Conservation (phyloP, 2,888 invertebrate genomes). For the Melipona beecheii region DNA sequence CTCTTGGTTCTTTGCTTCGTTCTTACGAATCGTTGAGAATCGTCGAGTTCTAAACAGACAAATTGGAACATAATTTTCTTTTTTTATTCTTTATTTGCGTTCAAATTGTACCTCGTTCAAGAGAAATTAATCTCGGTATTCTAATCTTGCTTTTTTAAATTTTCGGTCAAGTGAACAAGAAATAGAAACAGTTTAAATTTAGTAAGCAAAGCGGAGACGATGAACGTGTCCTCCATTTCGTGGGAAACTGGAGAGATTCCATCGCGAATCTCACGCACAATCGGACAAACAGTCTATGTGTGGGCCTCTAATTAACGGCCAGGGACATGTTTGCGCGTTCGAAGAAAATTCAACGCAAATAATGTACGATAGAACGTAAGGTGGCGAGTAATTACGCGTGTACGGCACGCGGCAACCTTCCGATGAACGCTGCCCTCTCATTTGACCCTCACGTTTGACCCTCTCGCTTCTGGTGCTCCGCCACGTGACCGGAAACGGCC, state of each 20-base stretch:
- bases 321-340: constrained; percentile 51
- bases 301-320: constrained; percentile 38
- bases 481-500: constrained; percentile 69
- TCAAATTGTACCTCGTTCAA: neutral
- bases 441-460: constrained; percentile 54
- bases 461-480: constrained; percentile 33
- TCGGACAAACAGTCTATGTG: constrained; percentile 23
- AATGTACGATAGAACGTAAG: constrained; percentile 43
- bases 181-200: neutral
- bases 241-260: constrained; percentile 41
- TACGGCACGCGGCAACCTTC: constrained; percentile 51
- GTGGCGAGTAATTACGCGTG: constrained; percentile 63
- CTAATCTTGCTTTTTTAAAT: neutral
- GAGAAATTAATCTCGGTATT: neutral
- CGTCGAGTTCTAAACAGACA: neutral
- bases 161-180: too few relatives aligned
- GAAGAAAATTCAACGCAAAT: constrained; percentile 49
- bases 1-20: neutral
- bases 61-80: neutral
- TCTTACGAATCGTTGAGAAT: neutral
- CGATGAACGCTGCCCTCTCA: constrained; percentile 47
- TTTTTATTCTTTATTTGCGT: neutral
- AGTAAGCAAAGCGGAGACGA: neutral
- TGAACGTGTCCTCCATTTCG: neutral
- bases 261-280: constrained; percentile 4